These are phyloP conservation scores for Drosophila testacea DNA, from an alignment of 2,888 invertebrate genomes.

Conservation along the genomic window DNA sequence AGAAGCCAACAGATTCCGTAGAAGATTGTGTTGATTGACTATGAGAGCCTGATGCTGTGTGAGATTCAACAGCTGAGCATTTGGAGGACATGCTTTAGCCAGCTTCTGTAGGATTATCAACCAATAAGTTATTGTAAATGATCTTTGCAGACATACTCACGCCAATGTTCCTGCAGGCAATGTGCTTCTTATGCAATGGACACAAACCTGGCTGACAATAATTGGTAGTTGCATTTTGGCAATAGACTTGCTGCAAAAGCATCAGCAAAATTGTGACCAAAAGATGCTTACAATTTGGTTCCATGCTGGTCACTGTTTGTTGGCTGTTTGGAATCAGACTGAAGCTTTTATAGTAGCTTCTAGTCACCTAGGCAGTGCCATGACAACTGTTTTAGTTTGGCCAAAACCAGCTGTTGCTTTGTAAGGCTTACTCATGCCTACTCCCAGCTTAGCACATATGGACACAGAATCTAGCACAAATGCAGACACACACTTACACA, in stretches of 20 bases:
- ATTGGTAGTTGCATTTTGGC: constrained; percentile 27
- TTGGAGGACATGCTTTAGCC: constrained; percentile 31
- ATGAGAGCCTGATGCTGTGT: constrained; percentile 42
- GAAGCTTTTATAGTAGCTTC: constrained; percentile 38
- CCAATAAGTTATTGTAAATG: constrained; percentile 5
- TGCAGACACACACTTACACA: constrained; percentile 18
- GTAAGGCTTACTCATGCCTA: constrained; percentile 26
- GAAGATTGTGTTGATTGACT: constrained; percentile 53
- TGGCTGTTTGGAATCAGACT: not conserved
- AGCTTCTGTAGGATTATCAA: constrained; percentile 24
- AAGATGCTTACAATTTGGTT: constrained; percentile 13
- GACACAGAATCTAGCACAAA: constrained; percentile 34
- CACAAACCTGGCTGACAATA: constrained; percentile 61
- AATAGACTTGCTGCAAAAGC: constrained; percentile 16
- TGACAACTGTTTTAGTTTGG: constrained; percentile 56
- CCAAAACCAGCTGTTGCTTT: constrained; percentile 50
- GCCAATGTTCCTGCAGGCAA: constrained; percentile 61
- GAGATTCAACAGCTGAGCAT: constrained; percentile 47
- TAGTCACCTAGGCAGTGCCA: constrained; percentile 1
- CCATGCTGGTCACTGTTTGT: constrained; percentile 42
- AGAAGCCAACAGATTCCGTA: constrained; percentile 53
- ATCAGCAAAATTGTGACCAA: constrained; percentile 15
- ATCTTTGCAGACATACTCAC: constrained; percentile 47
- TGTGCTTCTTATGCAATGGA: constrained; percentile 45
- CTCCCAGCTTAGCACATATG: constrained; percentile 33